These are phyloP conservation scores for Lapara coniferarum DNA, from an alignment of 2,888 invertebrate species.

Conservation along the genomic window DNA sequence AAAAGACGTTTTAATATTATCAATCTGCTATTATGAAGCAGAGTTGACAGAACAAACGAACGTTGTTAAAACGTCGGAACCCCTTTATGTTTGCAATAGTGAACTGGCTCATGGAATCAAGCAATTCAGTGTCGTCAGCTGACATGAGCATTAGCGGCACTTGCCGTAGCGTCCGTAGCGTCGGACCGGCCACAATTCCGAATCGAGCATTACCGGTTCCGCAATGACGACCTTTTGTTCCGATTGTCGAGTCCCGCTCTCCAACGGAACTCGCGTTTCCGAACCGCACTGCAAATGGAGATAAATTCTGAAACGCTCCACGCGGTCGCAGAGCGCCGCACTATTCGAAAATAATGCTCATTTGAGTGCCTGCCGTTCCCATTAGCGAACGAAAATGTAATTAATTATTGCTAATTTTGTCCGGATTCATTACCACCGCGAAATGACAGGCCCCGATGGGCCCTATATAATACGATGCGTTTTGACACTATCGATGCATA, in stretches of 20 bases:
- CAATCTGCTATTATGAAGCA: neutral
- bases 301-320: conserved; percentile 60
- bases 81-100: neutral
- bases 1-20: neutral
- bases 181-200: conserved; percentile 59
- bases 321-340: conserved; percentile 44
- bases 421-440: conserved; percentile 55
- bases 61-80: neutral
- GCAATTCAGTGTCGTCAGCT: conserved; percentile 48
- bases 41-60: neutral
- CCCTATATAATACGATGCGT: conserved; percentile 44
- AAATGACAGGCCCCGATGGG: conserved; percentile 47
- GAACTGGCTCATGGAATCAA: conserved; percentile 42
- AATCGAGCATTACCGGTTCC: conserved; percentile 68
- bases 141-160: conserved; percentile 54
- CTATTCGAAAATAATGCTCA: conserved; percentile 60
- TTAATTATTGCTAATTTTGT: conserved; percentile 64
- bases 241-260: conserved; percentile 46
- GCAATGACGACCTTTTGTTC: conserved; percentile 69
- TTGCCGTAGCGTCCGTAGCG: conserved; percentile 37
- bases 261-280: conserved; percentile 62
- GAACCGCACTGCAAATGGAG: conserved; percentile 66
- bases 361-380: conserved; percentile 53
- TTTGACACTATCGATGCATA: conserved; percentile 41
- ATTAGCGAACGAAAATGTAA: conserved; percentile 63